These are phyloP conservation scores for Hypotaenidia okinawae DNA, from an alignment of 2,797 vertebrate genomes.

Conservation along the genomic window DNA sequence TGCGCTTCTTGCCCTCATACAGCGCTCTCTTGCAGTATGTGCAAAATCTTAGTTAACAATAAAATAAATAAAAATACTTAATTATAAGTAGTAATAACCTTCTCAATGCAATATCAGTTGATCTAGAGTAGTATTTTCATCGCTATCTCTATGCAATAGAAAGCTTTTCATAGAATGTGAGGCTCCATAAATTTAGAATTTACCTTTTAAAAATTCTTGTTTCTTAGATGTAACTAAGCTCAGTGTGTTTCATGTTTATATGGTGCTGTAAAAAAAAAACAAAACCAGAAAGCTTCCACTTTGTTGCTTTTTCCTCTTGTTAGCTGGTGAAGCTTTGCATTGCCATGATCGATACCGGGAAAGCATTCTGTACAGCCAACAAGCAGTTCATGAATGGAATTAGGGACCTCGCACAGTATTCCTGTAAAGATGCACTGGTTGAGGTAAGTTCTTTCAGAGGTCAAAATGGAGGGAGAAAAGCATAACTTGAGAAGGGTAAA, in stretches of 20 bases:
- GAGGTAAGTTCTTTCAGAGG: slow-evolving; percentile 83
- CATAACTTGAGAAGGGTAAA: background rate
- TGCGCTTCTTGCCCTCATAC: background rate
- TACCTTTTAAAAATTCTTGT: background rate
- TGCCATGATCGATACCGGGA: slow-evolving; percentile 97
- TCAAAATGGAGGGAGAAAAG: background rate
- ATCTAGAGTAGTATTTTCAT: background rate
- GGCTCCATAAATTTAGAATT: background rate
- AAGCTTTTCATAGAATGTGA: background rate
- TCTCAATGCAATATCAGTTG: background rate
- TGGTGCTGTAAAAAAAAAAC: background rate
- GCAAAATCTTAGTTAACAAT: background rate
- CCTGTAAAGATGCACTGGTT: slow-evolving; percentile 90
- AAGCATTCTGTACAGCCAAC: slow-evolving; percentile 95
- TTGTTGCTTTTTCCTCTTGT: background rate
- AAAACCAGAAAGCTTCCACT: background rate
- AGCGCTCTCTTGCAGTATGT: background rate
- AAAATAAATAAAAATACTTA: background rate
- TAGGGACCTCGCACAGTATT: slow-evolving; percentile 94
- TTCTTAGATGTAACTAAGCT: background rate
- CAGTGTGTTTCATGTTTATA: background rate
- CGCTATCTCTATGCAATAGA: background rate
- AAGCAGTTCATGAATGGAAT: slow-evolving; percentile 96
- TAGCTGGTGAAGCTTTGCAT: slow-evolving; percentile 98
- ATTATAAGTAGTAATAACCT: background rate